phyloP scores from a whole-genome alignment of 30 jellyfish, hydroid and myxozoan species.

The Aurelia sp. region DNA sequence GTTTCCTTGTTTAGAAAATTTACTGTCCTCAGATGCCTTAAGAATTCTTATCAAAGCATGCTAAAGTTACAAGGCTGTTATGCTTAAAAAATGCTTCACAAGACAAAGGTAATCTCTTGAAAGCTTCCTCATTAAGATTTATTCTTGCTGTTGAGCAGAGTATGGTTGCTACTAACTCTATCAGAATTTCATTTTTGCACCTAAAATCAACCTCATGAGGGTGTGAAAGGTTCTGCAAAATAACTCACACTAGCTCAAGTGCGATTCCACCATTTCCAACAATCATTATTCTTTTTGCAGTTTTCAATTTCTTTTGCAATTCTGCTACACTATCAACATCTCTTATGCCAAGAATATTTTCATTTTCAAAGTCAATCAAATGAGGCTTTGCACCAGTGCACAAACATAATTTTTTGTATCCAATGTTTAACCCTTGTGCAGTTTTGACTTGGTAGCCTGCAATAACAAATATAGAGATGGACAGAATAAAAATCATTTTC shows the following conservation, averaged over 20 bases:
- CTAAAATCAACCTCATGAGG: too few species aligned
- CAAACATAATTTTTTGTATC: conserved; percentile 70
- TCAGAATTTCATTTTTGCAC: too few species aligned
- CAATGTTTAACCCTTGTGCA: conserved; percentile 8
- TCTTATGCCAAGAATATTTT: conserved; percentile 77
- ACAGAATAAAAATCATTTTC: not conserved
- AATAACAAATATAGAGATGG: not conserved
- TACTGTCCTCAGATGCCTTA: too few species aligned
- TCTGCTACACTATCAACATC: conserved; percentile 92
- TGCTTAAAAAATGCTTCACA: too few species aligned
- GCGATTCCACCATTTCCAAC: conserved; percentile 99
- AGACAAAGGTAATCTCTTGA: too few species aligned
- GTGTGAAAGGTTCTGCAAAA: not conserved
- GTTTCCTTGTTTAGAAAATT: too few species aligned
- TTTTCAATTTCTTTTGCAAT: conserved; percentile 52
- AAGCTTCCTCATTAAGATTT: too few species aligned
- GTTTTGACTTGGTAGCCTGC: conserved; percentile 34
- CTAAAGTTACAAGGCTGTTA: too few species aligned
- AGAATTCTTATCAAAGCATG: too few species aligned
- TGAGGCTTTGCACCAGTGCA: conserved; percentile 97
- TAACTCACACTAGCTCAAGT: conserved; percentile 88
- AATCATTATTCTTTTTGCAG: conserved; percentile 73
- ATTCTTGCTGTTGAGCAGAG: too few species aligned
- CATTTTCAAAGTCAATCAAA: conserved; percentile 43
- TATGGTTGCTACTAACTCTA: too few species aligned